Conservation (phyloP, 2,888 invertebrate species). For the Meganola albula region DNA sequence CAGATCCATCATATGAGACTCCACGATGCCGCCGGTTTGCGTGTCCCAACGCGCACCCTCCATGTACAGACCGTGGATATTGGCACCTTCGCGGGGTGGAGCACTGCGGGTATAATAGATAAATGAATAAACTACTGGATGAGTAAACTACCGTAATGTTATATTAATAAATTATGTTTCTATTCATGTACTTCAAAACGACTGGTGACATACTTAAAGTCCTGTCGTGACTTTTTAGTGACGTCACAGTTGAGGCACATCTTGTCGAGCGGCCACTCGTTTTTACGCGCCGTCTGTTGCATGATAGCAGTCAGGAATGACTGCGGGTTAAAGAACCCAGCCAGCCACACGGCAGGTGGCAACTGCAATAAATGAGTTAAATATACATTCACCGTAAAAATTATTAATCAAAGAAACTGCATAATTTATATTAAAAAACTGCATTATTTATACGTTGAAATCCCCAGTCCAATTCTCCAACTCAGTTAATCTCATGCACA, state of each 20-base stretch:
- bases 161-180: no score
- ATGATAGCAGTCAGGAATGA: constrained; percentile 97
- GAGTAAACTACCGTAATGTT: no score
- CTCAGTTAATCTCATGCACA: constrained; percentile 86
- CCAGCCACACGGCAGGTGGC: constrained; percentile 93
- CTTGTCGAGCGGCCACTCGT: constrained; percentile 97
- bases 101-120: no score
- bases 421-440: background rate
- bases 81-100: constrained; percentile 94
- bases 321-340: constrained; percentile 97
- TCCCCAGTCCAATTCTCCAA: constrained; percentile 93
- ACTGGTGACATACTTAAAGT: constrained; percentile 83
- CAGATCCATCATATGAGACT: constrained; percentile 92
- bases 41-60: constrained; percentile 97
- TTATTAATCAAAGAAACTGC: background rate
- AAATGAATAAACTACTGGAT: no score
- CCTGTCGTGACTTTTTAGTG: constrained; percentile 90
- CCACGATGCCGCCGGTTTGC: constrained; percentile 85
- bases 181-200: no score
- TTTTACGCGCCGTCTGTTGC: constrained; percentile 97
- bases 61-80: constrained; percentile 92
- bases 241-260: constrained; percentile 97
- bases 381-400: background rate
- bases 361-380: constrained; percentile 60
- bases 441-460: constrained; percentile 76